Evolutionary conservation across 2,888 invertebrate genomes (phyloP).

Genomic region (Aplocera efformata): DNA sequence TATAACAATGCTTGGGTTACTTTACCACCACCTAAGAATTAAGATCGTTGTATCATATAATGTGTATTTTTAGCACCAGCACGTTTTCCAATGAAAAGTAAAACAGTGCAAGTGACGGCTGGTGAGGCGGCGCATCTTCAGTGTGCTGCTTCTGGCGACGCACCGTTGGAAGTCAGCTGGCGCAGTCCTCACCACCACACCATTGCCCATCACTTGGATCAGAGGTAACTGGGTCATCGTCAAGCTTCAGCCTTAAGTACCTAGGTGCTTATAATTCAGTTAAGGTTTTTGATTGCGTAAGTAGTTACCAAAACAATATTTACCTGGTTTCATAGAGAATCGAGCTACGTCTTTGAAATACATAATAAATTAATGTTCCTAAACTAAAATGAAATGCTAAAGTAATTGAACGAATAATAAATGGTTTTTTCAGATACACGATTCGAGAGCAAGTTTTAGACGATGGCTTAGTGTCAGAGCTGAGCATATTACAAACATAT

Average conservation of each 20-base stretch:
- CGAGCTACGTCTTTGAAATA: no score
- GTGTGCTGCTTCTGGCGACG: constrained; percentile 93
- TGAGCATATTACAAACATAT: constrained; percentile 91
- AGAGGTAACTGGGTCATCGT: constrained; percentile 79
- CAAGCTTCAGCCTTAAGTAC: no score
- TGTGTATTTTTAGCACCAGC: constrained; percentile 84
- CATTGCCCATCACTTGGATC: constrained; percentile 85
- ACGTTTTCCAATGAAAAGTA: constrained; percentile 90
- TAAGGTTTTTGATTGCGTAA: no score
- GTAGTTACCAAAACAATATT: no score
- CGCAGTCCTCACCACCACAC: constrained; percentile 86
- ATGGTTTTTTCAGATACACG: constrained; percentile 81
- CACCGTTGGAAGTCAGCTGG: constrained; percentile 92
- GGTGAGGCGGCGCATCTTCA: constrained; percentile 91
- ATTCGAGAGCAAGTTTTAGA: constrained; percentile 88
- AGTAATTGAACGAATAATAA: no score
- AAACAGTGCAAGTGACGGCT: constrained; percentile 90
- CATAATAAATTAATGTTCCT: no score
- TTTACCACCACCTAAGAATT: no score
- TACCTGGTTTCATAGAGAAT: no score
- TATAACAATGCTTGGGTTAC: no score
- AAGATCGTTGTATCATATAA: no score
- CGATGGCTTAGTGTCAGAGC: constrained; percentile 91
- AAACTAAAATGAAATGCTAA: no score
- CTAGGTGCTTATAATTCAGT: no score